These are phyloP conservation scores for Sinocyclocheilus anshuiensis DNA, from an alignment of 2,113 vertebrate genomes.

Conservation along the genomic window DNA sequence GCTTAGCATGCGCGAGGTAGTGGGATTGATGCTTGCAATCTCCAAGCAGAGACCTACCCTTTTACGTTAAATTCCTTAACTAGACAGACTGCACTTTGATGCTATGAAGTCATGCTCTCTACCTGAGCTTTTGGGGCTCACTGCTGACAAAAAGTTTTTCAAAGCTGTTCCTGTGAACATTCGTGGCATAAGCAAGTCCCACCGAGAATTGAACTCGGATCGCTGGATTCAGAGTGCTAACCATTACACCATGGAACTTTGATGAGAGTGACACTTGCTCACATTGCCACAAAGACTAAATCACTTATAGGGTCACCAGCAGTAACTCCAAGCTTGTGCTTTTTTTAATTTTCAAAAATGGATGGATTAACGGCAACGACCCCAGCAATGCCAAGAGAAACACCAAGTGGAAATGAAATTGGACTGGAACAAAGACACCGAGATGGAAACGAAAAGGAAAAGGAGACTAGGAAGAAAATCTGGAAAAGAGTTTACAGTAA, in stretches of 20 bases:
- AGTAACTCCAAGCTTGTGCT: not conserved
- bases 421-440: not conserved
- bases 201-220: constrained; percentile 88
- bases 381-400: not conserved
- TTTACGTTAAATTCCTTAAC: no score
- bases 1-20: constrained; percentile 73
- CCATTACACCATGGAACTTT: no score
- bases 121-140: no score
- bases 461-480: not conserved
- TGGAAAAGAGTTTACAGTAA: not conserved
- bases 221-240: constrained; percentile 82
- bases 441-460: not conserved
- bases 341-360: not conserved
- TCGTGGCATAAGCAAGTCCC: constrained; percentile 39
- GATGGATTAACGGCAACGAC: not conserved
- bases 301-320: no score
- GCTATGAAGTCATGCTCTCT: no score
- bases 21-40: constrained; percentile 72
- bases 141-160: no score
- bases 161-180: no score
- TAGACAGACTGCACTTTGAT: no score
- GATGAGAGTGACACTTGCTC: no score
- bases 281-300: no score
- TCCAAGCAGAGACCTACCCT: constrained; percentile 58
- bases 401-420: not conserved